Conservation (phyloP, 2,113 vertebrate genomes). For the Eupsittula cactorum region DNA sequence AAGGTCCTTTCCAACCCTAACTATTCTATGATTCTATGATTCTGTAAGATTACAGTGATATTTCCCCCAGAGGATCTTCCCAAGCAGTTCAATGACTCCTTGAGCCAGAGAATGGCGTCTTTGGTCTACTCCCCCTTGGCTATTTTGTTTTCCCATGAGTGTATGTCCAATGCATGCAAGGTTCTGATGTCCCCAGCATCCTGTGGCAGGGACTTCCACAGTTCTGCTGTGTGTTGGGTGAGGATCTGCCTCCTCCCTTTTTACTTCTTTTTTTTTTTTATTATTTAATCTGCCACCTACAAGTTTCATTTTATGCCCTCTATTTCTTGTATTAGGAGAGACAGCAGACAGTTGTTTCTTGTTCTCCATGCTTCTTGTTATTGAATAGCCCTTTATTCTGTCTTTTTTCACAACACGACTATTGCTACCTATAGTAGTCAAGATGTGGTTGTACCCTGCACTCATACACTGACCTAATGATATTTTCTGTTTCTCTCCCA, state of each 20-base stretch:
- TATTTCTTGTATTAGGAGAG: constrained; percentile 25
- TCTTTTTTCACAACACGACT: not conserved
- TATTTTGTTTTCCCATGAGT: not conserved
- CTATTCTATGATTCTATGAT: too few species aligned
- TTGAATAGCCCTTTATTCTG: constrained; percentile 15
- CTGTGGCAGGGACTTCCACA: not conserved
- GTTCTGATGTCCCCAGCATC: not conserved
- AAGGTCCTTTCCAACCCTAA: too few species aligned
- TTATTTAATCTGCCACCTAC: constrained; percentile 31
- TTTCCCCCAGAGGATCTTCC: not conserved
- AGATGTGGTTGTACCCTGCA: not conserved
- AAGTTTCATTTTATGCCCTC: constrained; percentile 30
- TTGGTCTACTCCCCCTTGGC: not conserved
- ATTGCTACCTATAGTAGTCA: not conserved
- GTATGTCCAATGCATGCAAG: not conserved
- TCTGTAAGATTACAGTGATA: not conserved
- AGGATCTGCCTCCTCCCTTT: not conserved
- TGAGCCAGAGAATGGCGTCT: not conserved
- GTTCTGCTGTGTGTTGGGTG: not conserved
- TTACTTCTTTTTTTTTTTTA: not conserved
- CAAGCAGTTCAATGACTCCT: not conserved
- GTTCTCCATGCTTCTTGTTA: constrained; percentile 18
- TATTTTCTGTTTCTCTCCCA: constrained; percentile 23
- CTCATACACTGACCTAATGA: not conserved
- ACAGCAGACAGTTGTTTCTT: not conserved